Evolutionary conservation across 2,888 invertebrate species (phyloP).

Genomic region (Xestia ashworthii): DNA sequence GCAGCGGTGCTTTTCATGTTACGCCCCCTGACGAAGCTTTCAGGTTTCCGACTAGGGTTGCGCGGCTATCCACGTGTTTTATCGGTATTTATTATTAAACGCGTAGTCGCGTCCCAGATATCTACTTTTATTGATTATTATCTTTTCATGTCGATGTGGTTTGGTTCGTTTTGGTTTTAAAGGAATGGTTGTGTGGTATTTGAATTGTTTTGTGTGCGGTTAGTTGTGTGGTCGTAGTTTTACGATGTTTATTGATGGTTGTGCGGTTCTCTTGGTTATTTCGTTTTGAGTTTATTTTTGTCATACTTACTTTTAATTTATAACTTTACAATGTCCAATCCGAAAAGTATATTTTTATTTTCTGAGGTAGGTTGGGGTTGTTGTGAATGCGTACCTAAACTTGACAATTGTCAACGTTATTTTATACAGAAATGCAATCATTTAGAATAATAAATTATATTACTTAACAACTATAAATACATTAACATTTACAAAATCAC

Average conservation of each 20-base stretch:
- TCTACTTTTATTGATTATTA: conserved; percentile 49
- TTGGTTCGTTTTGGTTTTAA: conserved; percentile 1
- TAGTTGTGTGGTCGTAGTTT: neutral
- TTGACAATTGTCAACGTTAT: neutral
- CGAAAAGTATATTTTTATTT: neutral
- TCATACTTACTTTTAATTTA: neutral
- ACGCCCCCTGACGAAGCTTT: conserved; percentile 80
- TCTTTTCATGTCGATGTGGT: conserved; percentile 22
- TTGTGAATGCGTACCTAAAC: neutral
- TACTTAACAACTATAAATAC: conserved; percentile 56
- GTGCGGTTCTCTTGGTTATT: neutral
- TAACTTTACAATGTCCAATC: neutral
- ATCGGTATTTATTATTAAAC: conserved; percentile 61
- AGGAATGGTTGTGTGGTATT: neutral
- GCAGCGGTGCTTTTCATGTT: conserved; percentile 76
- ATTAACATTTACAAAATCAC: conserved; percentile 72
- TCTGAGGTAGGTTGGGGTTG: neutral
- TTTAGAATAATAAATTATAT: conserved; percentile 53
- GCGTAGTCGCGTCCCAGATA: conserved; percentile 29
- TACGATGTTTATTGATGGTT: neutral
- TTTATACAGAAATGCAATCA: conserved; percentile 14
- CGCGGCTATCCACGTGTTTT: conserved; percentile 61
- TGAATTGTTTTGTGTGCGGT: neutral
- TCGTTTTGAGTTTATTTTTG: neutral
- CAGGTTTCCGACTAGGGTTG: conserved; percentile 64